Evolutionary conservation across 2,113 vertebrate genomes (phyloP).

Genomic region (Peucedramus taeniatus): DNA sequence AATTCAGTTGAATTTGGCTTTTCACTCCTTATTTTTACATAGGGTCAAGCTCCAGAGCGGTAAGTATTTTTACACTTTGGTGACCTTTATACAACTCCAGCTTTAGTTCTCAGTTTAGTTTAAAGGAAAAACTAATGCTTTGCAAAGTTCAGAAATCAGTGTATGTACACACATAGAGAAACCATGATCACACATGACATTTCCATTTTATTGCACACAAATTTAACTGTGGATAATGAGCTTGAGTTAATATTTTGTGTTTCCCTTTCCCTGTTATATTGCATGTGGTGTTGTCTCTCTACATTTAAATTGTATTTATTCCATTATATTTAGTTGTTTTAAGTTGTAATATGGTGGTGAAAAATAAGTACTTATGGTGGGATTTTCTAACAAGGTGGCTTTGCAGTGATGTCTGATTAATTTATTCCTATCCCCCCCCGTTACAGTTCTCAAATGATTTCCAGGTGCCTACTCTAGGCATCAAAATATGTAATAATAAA

Average conservation of each 20-base stretch:
- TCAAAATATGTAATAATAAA: background rate
- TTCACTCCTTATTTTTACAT: background rate
- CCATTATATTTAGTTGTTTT: background rate
- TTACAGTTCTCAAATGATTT: background rate
- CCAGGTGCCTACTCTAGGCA: background rate
- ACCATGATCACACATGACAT: background rate
- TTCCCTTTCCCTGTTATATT: background rate
- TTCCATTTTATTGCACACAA: background rate
- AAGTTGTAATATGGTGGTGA: background rate
- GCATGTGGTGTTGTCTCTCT: background rate
- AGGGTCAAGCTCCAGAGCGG: background rate
- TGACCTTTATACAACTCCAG: constrained; percentile 5
- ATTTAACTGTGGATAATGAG: background rate
- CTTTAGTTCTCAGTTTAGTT: background rate
- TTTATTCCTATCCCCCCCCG: background rate
- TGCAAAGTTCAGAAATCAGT: constrained; percentile 32
- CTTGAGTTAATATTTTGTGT: background rate
- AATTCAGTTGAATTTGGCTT: background rate
- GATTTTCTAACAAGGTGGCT: background rate
- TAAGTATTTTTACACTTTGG: background rate
- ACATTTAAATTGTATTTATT: too few species aligned
- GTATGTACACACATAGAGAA: background rate
- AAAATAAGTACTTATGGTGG: background rate
- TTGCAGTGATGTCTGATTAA: background rate
- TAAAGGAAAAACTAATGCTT: constrained; percentile 23